phyloP scores from a whole-genome alignment of 1,140 invertebrate species.

The Odontomachus brunneus region DNA sequence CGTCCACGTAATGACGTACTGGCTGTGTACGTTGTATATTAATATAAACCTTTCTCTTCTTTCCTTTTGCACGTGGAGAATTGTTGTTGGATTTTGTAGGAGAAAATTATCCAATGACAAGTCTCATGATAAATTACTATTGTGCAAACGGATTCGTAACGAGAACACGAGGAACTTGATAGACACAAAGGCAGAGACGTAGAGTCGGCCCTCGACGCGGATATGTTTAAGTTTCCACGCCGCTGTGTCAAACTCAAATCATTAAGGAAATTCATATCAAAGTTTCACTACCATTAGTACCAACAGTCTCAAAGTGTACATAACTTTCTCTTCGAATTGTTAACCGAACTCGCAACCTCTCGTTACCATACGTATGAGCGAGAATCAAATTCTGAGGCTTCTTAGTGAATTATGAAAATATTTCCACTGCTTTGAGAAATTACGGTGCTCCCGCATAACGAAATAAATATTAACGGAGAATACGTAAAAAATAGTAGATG shows the following conservation, averaged over 20 bases:
- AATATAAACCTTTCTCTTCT: not conserved
- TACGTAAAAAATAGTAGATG: no score
- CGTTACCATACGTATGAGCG: not conserved
- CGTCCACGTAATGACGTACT: no score
- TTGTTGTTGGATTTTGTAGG: not conserved
- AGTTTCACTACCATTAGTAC: slow-evolving; percentile 44
- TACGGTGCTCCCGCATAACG: no score
- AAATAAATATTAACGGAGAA: no score
- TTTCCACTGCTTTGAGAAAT: no score
- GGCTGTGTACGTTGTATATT: no score
- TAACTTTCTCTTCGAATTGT: slow-evolving; percentile 12
- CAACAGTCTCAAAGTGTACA: slow-evolving; percentile 1
- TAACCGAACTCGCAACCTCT: slow-evolving; percentile 11
- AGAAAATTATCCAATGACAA: slow-evolving; percentile 11
- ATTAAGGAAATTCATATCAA: slow-evolving; percentile 67
- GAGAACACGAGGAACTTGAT: slow-evolving; percentile 33
- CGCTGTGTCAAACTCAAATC: slow-evolving; percentile 58
- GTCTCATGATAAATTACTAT: slow-evolving; percentile 26
- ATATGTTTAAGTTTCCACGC: slow-evolving; percentile 56
- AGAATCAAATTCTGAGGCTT: not conserved
- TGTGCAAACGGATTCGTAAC: slow-evolving; percentile 6
- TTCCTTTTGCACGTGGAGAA: not conserved
- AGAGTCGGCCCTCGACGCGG: slow-evolving; percentile 18
- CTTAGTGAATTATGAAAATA: no score
- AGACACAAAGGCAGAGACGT: slow-evolving; percentile 34